Conservation (phyloP, 2,888 invertebrate species). For the Caenorhabditis parvicauda region DNA sequence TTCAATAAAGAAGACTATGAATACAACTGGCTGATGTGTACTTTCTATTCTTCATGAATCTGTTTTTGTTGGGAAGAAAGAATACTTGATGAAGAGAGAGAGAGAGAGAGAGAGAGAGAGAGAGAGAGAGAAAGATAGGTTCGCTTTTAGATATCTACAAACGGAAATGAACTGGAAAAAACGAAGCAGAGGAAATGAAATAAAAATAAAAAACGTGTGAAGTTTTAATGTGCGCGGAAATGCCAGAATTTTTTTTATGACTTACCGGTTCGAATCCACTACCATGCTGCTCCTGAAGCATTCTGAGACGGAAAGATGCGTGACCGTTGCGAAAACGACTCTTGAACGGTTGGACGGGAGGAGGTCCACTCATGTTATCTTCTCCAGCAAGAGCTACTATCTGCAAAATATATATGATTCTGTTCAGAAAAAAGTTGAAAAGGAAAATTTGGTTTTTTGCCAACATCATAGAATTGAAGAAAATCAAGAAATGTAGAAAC, state of each 20-base stretch:
- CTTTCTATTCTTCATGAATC: background rate
- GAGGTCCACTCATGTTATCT: constrained; percentile 40
- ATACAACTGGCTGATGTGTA: no score
- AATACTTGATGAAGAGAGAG: background rate
- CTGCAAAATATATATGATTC: constrained; percentile 17
- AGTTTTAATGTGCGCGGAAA: background rate
- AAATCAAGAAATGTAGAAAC: constrained; percentile 6
- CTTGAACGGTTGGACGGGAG: constrained; percentile 34
- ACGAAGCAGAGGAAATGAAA: background rate
- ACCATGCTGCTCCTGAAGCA: constrained; percentile 57
- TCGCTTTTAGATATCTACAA: background rate
- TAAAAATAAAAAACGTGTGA: background rate
- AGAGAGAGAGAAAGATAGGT: background rate
- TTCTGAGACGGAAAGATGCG: constrained; percentile 51
- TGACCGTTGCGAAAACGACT: constrained; percentile 48
- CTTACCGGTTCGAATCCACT: constrained; percentile 38
- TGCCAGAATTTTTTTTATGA: background rate
- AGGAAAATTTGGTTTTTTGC: no score
- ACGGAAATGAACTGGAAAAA: background rate
- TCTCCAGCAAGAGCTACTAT: constrained; percentile 43
- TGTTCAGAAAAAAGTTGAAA: background rate
- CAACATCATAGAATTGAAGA: constrained; percentile 1
- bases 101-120: background rate
- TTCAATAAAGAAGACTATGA: no score
- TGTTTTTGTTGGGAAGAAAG: background rate